Base-by-base conservation (phyloP, 2,113 vertebrate genomes). In the Ancistrus triradiatus region DNA sequence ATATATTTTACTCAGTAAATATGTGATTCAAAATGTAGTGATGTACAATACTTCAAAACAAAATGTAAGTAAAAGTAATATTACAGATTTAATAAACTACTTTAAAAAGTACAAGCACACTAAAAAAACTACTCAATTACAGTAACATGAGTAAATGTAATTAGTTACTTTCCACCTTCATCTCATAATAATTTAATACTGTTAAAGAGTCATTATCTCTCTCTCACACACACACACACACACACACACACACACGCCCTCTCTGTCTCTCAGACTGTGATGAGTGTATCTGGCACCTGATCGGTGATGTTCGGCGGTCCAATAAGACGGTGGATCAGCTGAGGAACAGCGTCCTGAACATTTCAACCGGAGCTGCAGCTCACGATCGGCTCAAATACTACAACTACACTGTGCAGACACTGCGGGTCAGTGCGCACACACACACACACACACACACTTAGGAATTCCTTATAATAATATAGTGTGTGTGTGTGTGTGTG, bases 261-360 rank as follows among this genome's bases (percentile, higher is more conserved):
- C 6, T 37, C 4, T 28, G 17, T 28, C 3, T 14, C 18, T 58
- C 72, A 98, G 96, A 83, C 72, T 98, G 96, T 19, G 92, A 98
- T 63, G 92, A 94, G 35, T 98, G 96, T 35, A 89, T 94, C 65
- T 97, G 95, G 96, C 90, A 93, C 79, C 87, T 97, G 83, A 94
- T 91, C 3, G 89, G 92, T 14, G 96, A 98, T 75, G 79, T 98
- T 31, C 77, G 76, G 19, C 63, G 85, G 65, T 90, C 93, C 3
- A 89, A 90, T 2, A 87, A 91, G 66, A 88, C 91, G 2, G 82
- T 93, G 0, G 91, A 95, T 60, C 87, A 93, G 70, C 83, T 93
- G 72, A 96, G 85, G 74, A 86, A 89, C 0, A 87, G 80, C 31
- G 78, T 98, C 52, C 58, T 93, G 76, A 97, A 92, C 59, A 90